Evolutionary conservation across 2,797 vertebrate genomes (phyloP).

Genomic region (Sparus aurata): DNA sequence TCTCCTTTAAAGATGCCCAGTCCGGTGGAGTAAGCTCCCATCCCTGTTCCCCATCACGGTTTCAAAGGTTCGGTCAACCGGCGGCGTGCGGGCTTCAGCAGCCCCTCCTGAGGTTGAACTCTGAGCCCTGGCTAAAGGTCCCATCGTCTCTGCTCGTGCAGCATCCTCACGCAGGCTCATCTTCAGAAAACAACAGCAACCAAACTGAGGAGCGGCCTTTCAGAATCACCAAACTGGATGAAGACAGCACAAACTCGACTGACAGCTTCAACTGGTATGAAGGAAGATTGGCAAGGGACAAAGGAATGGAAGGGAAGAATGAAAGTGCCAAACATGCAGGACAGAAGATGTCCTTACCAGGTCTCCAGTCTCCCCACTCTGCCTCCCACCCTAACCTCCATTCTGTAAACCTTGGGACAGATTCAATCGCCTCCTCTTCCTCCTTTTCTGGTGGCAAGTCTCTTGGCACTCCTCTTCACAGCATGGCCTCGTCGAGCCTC

Average conservation of each 20-base stretch:
- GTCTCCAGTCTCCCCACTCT: conserved; percentile 70
- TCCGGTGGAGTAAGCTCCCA: conserved; percentile 76
- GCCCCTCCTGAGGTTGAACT: conserved; percentile 83
- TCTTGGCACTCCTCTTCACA: conserved; percentile 34
- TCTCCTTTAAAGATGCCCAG: conserved; percentile 85
- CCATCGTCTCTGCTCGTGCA: conserved; percentile 77
- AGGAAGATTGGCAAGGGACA: conserved; percentile 52
- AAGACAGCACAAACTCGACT: conserved; percentile 17
- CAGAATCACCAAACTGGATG: conserved; percentile 67
- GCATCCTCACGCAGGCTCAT: conserved; percentile 75
- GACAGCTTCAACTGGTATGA: conserved; percentile 74
- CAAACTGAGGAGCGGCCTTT: conserved; percentile 75
- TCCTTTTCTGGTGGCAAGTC: conserved; percentile 33
- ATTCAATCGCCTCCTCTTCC: conserved; percentile 43
- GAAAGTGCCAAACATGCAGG: conserved; percentile 12
- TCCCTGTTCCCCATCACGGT: conserved; percentile 78
- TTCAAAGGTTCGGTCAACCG: conserved; percentile 37
- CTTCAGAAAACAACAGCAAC: conserved; percentile 77
- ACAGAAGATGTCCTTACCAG: conserved; percentile 55
- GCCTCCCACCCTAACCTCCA: conserved; percentile 78
- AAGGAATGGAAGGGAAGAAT: conserved; percentile 18
- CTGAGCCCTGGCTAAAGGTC: conserved; percentile 89
- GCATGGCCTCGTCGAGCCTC: conserved; percentile 83
- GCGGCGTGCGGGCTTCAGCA: conserved; percentile 67
- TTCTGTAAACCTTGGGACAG: conserved; percentile 50